Base-by-base conservation (phyloP, 2,888 invertebrate genomes). In the Rhagonycha fulva region DNA sequence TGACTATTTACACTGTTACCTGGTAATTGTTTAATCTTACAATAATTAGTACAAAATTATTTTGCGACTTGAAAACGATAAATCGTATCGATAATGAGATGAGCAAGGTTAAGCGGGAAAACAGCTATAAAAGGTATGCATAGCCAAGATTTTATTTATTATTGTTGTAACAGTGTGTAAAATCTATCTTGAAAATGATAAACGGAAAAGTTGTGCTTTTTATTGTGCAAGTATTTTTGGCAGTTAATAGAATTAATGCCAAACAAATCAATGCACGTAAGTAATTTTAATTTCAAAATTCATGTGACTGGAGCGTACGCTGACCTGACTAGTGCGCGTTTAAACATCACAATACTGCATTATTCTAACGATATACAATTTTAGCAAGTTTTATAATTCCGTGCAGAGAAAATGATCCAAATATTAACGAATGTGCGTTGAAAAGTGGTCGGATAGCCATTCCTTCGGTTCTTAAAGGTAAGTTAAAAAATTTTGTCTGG, bases 361-460 rank as follows among this genome's bases (percentile, higher is more conserved):
- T 28, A 7, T 9, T 28, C 2, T 9, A 28, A 28, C 7, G 1
- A 9, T 9, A 9, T 1, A 28, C 28, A n/a, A 47, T 82, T 82
- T 72, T 74, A 86, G 86, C 86, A 4, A 76, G 77, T 9, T 86
- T 84, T 73, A 81, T 86, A 9, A 80, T 79, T 14, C 76, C 83
- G 3, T 86, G 86, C 70, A 82, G 78, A n/a, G 76, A 76, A 73
- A 76, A 71, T 24, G 83, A 84, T 78, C 81, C 83, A 14, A 83
- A 84, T 32, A 79, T 85, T 9, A 82, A 82, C 14, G 81, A 83
- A 62, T 86, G 86, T 79, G 84, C 82, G 0, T 72, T 80, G 5
- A 78, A 82, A 19, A 79, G 81, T 76, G 84, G 82, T 1, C 82
- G 76, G 19, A 78, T 80, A 9, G 84, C 83, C 3, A 60, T 85